Conservation (phyloP, 2,113 vertebrate species). For the Cyanocitta stelleri region DNA sequence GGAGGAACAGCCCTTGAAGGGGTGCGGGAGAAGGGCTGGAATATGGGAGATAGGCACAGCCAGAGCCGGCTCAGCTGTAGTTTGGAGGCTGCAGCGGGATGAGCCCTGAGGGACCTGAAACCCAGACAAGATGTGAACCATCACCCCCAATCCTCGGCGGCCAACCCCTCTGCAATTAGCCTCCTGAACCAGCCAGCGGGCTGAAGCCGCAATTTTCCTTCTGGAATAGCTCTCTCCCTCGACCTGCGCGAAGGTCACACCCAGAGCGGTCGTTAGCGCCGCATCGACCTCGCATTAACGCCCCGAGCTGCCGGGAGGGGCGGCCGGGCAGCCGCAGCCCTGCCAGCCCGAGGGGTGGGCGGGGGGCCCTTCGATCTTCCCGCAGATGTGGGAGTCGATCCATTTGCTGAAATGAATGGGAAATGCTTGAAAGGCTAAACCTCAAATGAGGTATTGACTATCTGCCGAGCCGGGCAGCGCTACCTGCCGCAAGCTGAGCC, state of each 20-base stretch:
- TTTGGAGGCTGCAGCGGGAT: background rate
- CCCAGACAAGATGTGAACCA: background rate
- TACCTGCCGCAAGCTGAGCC: background rate
- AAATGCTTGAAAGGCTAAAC: slow-evolving; percentile 31
- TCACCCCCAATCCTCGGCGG: background rate
- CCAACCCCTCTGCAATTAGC: background rate
- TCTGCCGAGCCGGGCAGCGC: background rate
- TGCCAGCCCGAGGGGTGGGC: background rate
- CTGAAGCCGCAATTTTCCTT: background rate
- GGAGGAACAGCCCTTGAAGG: background rate
- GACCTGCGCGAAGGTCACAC: background rate
- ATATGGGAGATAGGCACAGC: accelerated
- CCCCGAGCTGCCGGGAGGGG: background rate
- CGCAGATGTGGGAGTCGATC: background rate
- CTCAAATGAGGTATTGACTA: slow-evolving; percentile 57
- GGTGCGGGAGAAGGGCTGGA: background rate
- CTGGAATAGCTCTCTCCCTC: background rate
- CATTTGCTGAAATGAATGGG: slow-evolving; percentile 11
- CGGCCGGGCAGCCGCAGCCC: background rate
- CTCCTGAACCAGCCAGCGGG: background rate
- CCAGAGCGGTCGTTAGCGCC: background rate
- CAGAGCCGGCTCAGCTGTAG: background rate
- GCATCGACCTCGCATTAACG: background rate
- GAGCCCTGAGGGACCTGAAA: background rate
- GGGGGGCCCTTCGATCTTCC: background rate